Conservation (phyloP, 2,888 invertebrate species). For the Eilema depressum region DNA sequence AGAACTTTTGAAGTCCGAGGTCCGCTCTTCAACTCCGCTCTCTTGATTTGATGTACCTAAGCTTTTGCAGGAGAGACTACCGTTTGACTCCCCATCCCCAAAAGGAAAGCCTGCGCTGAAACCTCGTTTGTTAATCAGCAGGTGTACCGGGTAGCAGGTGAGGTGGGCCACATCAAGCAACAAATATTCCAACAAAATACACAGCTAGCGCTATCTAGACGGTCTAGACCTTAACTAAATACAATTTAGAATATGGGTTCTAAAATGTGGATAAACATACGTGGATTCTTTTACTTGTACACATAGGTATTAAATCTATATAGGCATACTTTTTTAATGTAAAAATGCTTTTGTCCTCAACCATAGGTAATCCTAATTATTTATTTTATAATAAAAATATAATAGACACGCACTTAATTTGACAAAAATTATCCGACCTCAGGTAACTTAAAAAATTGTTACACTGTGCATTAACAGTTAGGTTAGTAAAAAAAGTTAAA, state of each 20-base stretch:
- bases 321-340: no score
- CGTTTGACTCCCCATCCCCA: not conserved
- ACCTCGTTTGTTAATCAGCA: no score
- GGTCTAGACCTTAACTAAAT: no score
- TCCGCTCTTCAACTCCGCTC: not conserved
- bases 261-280: no score
- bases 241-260: no score
- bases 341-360: not conserved
- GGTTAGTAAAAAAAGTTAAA: not conserved
- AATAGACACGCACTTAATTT: not conserved
- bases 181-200: not conserved
- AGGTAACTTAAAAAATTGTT: not conserved
- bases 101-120: no score
- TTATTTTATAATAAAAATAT: not conserved
- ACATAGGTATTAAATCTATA: no score
- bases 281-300: no score
- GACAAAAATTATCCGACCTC: not conserved
- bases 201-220: not conserved
- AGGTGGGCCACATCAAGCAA: not conserved
- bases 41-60: not conserved
- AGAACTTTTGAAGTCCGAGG: no score
- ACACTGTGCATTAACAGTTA: conserved; percentile 8
- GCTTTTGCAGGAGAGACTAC: not conserved
- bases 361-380: not conserved
- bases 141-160: not conserved